These are phyloP conservation scores for Mus minutoides DNA, from an alignment of 2,797 vertebrate species.

Conservation along the genomic window DNA sequence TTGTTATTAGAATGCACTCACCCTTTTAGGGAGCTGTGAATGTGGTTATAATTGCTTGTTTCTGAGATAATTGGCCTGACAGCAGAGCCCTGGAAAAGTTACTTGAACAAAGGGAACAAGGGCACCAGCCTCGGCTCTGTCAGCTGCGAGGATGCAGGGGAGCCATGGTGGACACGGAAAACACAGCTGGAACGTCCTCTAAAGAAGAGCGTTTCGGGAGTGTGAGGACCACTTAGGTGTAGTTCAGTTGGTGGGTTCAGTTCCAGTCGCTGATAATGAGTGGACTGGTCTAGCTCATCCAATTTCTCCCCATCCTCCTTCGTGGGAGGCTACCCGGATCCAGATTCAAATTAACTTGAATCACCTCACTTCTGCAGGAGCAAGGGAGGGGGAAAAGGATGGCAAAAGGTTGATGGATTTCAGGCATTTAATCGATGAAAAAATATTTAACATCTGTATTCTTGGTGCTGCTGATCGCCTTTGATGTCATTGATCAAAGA, in stretches of 20 bases:
- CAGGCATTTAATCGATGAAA: slow-evolving; percentile 60
- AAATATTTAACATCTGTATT: slow-evolving; percentile 60
- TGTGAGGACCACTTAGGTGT: background rate
- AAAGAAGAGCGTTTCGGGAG: background rate
- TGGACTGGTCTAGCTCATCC: background rate
- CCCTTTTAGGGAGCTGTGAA: slow-evolving; percentile 77
- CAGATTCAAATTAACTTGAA: background rate
- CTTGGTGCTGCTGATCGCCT: slow-evolving; percentile 60
- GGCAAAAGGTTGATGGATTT: slow-evolving; percentile 65
- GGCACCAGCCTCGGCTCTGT: background rate
- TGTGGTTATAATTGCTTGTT: slow-evolving; percentile 79
- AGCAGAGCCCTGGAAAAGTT: slow-evolving; percentile 71
- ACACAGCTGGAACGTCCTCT: background rate
- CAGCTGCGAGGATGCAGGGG: background rate
- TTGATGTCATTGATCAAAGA: slow-evolving; percentile 69
- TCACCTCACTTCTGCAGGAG: background rate
- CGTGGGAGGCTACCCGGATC: background rate
- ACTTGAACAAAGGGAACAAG: slow-evolving; percentile 59
- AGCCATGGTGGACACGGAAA: background rate
- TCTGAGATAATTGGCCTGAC: slow-evolving; percentile 77
- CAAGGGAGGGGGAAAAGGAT: background rate
- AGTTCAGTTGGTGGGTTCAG: background rate
- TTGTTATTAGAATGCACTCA: slow-evolving; percentile 76
- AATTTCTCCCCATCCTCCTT: background rate
- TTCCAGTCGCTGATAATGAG: background rate